These are phyloP conservation scores for Drosophila nr. perissopoda DNA, from an alignment of 2,888 invertebrate species.

Conservation along the genomic window DNA sequence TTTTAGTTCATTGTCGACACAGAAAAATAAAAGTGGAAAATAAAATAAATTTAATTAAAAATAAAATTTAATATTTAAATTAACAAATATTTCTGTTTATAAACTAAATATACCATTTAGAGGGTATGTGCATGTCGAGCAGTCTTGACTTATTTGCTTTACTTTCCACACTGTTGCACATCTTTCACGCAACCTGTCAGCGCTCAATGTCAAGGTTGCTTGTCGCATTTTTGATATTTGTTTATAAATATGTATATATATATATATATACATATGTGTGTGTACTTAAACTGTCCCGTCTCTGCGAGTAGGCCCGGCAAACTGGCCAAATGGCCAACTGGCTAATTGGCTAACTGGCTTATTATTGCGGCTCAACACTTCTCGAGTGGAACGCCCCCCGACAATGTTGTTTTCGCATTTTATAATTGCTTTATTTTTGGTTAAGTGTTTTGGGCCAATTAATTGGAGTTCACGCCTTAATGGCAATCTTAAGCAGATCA, in stretches of 20 bases:
- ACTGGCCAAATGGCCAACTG: conserved; percentile 29
- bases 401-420: conserved; percentile 54
- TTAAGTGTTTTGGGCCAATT: conserved; percentile 49
- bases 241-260: conserved; percentile 15
- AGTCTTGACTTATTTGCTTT: conserved; percentile 13
- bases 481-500: conserved; percentile 56
- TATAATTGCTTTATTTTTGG: conserved; percentile 70
- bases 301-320: conserved; percentile 33
- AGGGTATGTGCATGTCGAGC: conserved; percentile 20
- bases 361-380: conserved; percentile 67
- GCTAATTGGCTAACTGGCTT: conserved; percentile 26
- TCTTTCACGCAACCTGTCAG: conserved; percentile 59
- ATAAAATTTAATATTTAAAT: not conserved
- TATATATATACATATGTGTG: conserved; percentile 18
- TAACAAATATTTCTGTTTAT: not conserved
- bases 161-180: conserved; percentile 70
- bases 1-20: not conserved
- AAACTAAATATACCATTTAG: not conserved
- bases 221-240: conserved; percentile 46
- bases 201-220: conserved; percentile 73
- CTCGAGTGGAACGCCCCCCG: conserved; percentile 73
- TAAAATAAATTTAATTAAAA: not conserved
- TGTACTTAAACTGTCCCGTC: conserved; percentile 21
- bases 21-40: not conserved
- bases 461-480: conserved; percentile 53